Conservation (phyloP, 1,140 invertebrate species). For the Armadillidium nasatum region DNA sequence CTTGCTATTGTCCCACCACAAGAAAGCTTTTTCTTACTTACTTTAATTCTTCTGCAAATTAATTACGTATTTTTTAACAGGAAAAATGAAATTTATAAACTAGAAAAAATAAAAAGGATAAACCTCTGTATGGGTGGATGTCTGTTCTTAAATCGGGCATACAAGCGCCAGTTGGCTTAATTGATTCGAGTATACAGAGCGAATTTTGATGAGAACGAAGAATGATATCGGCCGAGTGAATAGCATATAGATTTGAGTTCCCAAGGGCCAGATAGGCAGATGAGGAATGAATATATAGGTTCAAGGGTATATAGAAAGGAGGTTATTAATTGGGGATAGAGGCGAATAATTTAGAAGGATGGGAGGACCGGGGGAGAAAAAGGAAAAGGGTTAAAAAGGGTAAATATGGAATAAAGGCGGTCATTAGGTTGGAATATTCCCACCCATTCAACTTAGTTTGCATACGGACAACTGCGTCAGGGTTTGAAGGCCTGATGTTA, state of each 20-base stretch:
- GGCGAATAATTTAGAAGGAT: not conserved
- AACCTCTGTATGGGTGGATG: not conserved
- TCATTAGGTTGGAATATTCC: conserved; percentile 6
- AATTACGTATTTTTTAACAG: not conserved
- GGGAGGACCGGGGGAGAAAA: not conserved
- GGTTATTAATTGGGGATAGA: conserved; percentile 10
- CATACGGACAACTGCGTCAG: not conserved
- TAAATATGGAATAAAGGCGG: conserved; percentile 7
- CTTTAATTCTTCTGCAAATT: not conserved
- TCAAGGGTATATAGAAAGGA: conserved; percentile 7
- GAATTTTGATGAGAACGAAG: not conserved
- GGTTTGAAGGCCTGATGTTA: not conserved
- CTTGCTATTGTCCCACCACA: not conserved
- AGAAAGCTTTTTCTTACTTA: not conserved
- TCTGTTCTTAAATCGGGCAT: not conserved
- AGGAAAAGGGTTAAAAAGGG: not conserved
- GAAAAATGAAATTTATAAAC: not conserved
- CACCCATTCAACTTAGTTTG: conserved; percentile 8
- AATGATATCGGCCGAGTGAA: not conserved
- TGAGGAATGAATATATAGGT: conserved; percentile 8
- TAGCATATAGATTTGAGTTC: not conserved
- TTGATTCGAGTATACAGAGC: not conserved
- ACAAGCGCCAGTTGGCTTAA: not conserved
- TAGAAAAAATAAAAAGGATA: not conserved
- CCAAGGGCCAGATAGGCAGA: conserved; percentile 8